Evolutionary conservation across 2,113 vertebrate genomes (phyloP), one percentile per base, ranked within the genome.

Genomic region (Psammodynastes pulverulentus): DNA sequence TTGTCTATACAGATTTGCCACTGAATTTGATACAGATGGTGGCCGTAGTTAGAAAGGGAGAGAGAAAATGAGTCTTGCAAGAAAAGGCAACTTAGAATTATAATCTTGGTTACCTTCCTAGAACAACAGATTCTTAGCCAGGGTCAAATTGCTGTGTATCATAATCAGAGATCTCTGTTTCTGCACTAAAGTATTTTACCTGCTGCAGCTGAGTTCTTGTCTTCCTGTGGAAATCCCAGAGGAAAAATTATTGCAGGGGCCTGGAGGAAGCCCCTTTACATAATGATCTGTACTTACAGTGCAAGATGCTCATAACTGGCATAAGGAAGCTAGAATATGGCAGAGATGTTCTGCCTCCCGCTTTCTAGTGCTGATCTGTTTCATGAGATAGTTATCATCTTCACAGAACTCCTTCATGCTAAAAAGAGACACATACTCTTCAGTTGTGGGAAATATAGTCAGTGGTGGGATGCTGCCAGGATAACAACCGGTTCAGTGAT

Each of bases 401-500:
- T 13, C 0, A 0, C 2, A 21, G 1, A 3, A 19, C 2, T 62
- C 5, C 21, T 62, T 92, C 24, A 3, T 89, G 8, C 5, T 45
- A 91, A 72, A 24, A 0, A 54, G 39, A 86, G 87, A 84, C 39
- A 72, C 1, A 1, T 0, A 0, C 87, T 62, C 90, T 0, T 84
- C 9, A 87, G 15, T 17, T 93, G 91, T 94, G 89, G 92, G 94
- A 94, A 43, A 54, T 23, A n/a, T n/a, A n/a, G n/a, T n/a, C n/a
- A n/a, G n/a, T n/a, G n/a, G n/a, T n/a, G n/a, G n/a, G n/a, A n/a
- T n/a, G n/a, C n/a, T n/a, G n/a, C n/a, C n/a, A n/a, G n/a, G n/a
- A n/a, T n/a, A n/a, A n/a, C n/a, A n/a, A n/a, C n/a, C n/a, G n/a
- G n/a, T n/a, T n/a, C n/a, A n/a, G n/a, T n/a, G n/a, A n/a, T n/a